Conservation (phyloP, 2,113 vertebrate genomes). For the Cnemophilus loriae region DNA sequence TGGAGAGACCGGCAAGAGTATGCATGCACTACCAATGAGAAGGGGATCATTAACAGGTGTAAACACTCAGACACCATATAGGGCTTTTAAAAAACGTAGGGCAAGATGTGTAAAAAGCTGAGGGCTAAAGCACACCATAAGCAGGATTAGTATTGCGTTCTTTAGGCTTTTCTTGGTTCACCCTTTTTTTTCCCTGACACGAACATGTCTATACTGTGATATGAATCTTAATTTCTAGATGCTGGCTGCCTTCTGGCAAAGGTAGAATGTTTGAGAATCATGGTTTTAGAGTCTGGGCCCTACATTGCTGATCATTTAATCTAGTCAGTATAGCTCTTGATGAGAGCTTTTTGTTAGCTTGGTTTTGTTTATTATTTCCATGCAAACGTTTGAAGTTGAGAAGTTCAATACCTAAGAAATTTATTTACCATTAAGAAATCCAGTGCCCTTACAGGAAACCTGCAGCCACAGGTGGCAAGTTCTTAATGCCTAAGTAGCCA, state of each 20-base stretch:
- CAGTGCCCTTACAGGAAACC: not conserved
- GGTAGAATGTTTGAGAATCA: not conserved
- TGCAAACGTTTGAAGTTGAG: not conserved
- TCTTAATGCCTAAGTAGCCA: not conserved
- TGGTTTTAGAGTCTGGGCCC: not conserved
- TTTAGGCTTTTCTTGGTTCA: not conserved
- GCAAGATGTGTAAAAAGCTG: not conserved
- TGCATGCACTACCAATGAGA: not conserved
- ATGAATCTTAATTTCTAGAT: not conserved
- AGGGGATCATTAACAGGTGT: not conserved
- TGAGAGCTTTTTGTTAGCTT: not conserved
- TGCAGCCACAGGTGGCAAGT: not conserved
- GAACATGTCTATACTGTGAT: not conserved
- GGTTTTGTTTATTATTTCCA: not conserved
- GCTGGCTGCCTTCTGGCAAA: not conserved
- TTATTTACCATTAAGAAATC: not conserved
- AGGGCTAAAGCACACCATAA: not conserved
- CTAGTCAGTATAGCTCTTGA: not conserved
- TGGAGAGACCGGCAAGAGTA: not conserved
- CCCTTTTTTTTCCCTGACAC: accelerated
- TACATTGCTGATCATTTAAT: not conserved
- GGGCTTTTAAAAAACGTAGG: not conserved
- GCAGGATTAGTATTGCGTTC: accelerated
- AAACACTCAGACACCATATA: not conserved
- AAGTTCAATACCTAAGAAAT: not conserved